Conservation (phyloP, 2,888 invertebrate genomes). For the Stratiomys singularior region DNA sequence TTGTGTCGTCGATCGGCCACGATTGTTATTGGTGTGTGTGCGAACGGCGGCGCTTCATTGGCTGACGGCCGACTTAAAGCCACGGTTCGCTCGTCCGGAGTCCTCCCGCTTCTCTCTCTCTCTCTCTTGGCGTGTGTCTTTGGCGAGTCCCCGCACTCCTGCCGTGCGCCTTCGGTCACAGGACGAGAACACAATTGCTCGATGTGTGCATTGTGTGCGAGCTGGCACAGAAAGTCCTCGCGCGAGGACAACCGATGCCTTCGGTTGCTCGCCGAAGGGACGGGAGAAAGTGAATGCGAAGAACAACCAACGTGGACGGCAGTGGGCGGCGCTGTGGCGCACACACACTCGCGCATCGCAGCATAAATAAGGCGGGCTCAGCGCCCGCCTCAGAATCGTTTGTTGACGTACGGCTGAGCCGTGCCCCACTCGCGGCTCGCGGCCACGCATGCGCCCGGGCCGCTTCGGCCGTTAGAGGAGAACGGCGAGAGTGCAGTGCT, state of each 20-base stretch:
- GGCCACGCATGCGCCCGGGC: neutral
- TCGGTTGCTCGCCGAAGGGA: neutral
- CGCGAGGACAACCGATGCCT: neutral
- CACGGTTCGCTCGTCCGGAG: neutral
- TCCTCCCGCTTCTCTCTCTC: neutral
- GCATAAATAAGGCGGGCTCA: constrained; percentile 16
- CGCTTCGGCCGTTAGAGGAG: neutral
- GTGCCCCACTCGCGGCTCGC: neutral
- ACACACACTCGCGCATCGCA: neutral
- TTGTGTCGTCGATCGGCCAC: neutral
- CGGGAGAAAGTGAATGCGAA: neutral
- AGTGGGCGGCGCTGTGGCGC: constrained; percentile 6
- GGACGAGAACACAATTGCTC: constrained; percentile 18
- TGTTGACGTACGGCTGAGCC: neutral
- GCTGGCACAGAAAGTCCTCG: neutral
- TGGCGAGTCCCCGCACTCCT: neutral
- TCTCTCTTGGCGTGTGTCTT: too few species aligned
- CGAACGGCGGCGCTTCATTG: neutral
- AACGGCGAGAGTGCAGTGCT: neutral
- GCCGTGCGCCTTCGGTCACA: neutral
- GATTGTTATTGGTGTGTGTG: neutral
- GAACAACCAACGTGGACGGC: neutral
- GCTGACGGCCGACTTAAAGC: neutral
- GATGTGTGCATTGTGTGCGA: neutral
- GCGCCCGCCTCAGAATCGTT: neutral